Percentiles rank a stretch among this genome's conserved stretches.
Conservation (phyloP, 2,797 vertebrate genomes). For the Pterois miles region DNA sequence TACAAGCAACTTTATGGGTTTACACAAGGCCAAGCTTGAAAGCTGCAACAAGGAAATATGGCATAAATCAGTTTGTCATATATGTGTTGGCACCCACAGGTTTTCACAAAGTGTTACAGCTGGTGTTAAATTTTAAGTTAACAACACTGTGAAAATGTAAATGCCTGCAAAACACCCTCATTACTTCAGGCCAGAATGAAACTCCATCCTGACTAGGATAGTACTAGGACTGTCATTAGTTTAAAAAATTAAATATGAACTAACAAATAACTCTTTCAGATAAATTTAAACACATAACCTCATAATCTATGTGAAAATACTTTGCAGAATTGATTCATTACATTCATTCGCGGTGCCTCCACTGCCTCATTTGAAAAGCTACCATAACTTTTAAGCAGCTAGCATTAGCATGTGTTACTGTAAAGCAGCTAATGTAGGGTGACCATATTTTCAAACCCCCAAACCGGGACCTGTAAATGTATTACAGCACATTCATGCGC, state of each 20-base stretch:
- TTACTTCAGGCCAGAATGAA: neutral
- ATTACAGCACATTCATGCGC: too few species aligned
- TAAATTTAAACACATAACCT: neutral
- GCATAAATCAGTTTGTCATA: slow-evolving; percentile 54
- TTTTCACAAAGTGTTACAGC: slow-evolving; percentile 47
- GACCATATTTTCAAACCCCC: too few species aligned
- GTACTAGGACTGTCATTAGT: neutral
- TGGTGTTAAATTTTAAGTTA: slow-evolving; percentile 40
- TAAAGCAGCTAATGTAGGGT: too few species aligned
- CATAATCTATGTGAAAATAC: neutral
- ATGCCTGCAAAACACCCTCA: slow-evolving; percentile 26
- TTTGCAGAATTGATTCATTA: neutral
- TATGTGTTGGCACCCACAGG: slow-evolving; percentile 15
- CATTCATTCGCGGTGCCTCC: neutral
- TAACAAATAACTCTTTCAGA: neutral
- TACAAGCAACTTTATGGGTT: slow-evolving; percentile 67
- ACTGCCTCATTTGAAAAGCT: neutral
- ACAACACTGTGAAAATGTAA: slow-evolving; percentile 32
- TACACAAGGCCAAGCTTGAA: slow-evolving; percentile 56
- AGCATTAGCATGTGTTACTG: neutral
- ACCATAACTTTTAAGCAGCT: neutral
- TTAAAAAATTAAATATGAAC: neutral
- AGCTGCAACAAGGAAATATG: slow-evolving; percentile 27
- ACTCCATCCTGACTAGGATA: too few species aligned
- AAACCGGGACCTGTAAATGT: too few species aligned